These are phyloP conservation scores for Pandemis cinnamomeana DNA, from an alignment of 2,888 invertebrate species.

Conservation along the genomic window DNA sequence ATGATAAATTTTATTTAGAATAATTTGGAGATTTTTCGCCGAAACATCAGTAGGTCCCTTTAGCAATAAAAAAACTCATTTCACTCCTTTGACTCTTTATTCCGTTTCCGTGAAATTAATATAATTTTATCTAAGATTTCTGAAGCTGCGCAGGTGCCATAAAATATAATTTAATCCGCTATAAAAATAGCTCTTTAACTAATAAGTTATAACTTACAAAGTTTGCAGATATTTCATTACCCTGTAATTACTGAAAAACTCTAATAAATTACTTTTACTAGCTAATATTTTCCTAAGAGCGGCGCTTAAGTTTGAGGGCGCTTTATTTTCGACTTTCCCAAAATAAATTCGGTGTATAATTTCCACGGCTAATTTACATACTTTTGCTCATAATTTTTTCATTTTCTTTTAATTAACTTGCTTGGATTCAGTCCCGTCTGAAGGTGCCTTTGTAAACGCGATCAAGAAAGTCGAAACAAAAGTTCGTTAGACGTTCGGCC, in stretches of 20 bases:
- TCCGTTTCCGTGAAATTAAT: not conserved
- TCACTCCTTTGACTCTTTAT: not conserved
- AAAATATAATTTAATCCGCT: not conserved
- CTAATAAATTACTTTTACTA: constrained; percentile 20
- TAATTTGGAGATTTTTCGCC: too few species aligned
- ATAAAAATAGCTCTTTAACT: not conserved
- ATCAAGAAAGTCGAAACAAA: constrained; percentile 44
- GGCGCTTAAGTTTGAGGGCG: constrained; percentile 11
- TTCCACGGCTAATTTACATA: constrained; percentile 68
- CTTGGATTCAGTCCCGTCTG: constrained; percentile 44
- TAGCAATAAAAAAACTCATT: not conserved
- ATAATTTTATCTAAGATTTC: not conserved
- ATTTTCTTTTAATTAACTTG: constrained; percentile 73
- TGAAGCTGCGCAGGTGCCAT: not conserved
- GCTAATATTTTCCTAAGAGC: constrained; percentile 23
- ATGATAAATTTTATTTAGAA: too few species aligned
- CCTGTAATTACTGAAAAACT: constrained; percentile 7
- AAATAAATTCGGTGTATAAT: constrained; percentile 49
- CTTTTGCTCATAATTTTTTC: constrained; percentile 66
- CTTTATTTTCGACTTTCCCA: constrained; percentile 41
- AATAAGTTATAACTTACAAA: not conserved
- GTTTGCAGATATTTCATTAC: constrained; percentile 12
- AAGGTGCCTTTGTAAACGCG: constrained; percentile 32
- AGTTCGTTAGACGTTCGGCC: constrained; percentile 49
- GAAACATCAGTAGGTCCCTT: too few species aligned